A percentile compares a stretch with the other conserved stretches of the same genome.
Evolutionary conservation across 2,113 vertebrate genomes (phyloP).

Genomic region (Notechis scutatus): DNA sequence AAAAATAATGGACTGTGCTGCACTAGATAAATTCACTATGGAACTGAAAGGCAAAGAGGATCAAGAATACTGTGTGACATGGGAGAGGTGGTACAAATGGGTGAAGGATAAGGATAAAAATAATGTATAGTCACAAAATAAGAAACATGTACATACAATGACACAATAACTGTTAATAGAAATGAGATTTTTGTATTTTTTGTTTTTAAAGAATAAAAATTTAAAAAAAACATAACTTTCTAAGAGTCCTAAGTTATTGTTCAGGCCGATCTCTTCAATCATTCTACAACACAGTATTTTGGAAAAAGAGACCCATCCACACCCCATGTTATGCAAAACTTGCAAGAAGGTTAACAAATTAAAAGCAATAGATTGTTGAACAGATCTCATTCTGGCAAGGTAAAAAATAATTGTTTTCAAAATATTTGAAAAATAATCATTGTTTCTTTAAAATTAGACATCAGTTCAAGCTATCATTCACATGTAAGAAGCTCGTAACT

Average conservation of each 20-base stretch:
- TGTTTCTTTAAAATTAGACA: fast-evolving
- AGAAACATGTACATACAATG: too few species aligned
- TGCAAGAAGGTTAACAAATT: neutral
- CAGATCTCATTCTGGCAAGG: neutral
- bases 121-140: too few species aligned
- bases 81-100: too few species aligned
- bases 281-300: neutral
- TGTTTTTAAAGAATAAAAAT: too few species aligned
- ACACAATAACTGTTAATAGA: too few species aligned
- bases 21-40: too few species aligned
- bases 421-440: neutral
- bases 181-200: too few species aligned
- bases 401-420: neutral
- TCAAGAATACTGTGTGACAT: too few species aligned
- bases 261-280: neutral
- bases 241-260: neutral
- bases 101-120: too few species aligned
- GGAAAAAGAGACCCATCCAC: neutral
- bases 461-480: fast-evolving
- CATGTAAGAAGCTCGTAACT: neutral
- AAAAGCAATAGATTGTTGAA: neutral
- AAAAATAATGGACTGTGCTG: too few species aligned
- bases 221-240: neutral
- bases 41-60: too few species aligned
- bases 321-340: fast-evolving